Percentiles rank a stretch among this genome's conserved stretches.
phyloP scores from a whole-genome alignment of 1,140 invertebrate genomes.

The Venturia canescens region DNA sequence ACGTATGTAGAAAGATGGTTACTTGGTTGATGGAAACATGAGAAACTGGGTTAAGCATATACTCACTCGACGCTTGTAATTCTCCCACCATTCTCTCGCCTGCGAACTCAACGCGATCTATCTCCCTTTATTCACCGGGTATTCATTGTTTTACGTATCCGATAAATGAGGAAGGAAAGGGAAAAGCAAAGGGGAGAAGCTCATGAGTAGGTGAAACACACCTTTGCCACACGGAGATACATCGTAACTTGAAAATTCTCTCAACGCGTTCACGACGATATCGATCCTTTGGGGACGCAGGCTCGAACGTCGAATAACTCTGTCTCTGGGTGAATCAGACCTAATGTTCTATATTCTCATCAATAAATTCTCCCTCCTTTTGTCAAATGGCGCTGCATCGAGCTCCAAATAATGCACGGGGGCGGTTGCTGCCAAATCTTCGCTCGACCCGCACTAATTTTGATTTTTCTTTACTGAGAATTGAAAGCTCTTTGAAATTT shows the following conservation, averaged over 20 bases:
- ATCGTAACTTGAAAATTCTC: background rate
- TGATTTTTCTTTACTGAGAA: no score
- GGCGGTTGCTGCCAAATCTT: no score
- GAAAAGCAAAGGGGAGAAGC: background rate
- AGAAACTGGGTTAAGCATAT: constrained; percentile 36
- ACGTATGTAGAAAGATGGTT: background rate
- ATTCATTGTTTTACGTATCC: constrained; percentile 7
- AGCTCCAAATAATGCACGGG: no score
- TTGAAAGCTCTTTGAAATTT: no score
- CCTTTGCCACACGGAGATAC: background rate
- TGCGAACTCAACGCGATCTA: constrained; percentile 3
- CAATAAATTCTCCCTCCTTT: no score
- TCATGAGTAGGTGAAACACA: background rate
- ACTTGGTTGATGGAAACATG: constrained; percentile 24
- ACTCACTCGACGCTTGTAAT: background rate
- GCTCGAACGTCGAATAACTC: background rate
- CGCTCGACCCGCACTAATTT: no score
- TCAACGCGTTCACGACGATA: background rate
- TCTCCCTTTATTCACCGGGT: constrained; percentile 20
- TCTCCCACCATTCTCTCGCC: background rate
- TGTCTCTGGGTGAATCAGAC: background rate
- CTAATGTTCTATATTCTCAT: no score
- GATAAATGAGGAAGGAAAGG: background rate
- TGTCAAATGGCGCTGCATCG: no score
- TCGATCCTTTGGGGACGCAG: background rate